phyloP scores from a whole-genome alignment of 2,113 vertebrate species.

The Todiramphus chloris region DNA sequence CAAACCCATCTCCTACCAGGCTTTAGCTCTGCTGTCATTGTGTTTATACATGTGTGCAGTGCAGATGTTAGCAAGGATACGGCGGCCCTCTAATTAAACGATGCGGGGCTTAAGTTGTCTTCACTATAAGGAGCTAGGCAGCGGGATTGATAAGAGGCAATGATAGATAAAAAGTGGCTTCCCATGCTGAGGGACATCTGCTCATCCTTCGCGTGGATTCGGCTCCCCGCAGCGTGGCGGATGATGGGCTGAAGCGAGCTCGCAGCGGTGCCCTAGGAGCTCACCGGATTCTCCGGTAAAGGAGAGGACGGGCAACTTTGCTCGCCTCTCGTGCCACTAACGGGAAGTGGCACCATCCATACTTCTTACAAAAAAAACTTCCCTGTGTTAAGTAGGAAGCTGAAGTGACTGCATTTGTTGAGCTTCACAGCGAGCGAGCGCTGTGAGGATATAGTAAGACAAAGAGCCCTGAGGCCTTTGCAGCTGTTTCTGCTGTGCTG shows the following conservation, averaged over 20 bases:
- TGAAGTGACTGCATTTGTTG: slow-evolving; percentile 21
- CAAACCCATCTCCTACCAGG: neutral
- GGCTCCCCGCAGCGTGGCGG: slow-evolving; percentile 6
- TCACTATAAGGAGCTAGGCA: neutral
- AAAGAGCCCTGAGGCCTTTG: slow-evolving; percentile 1
- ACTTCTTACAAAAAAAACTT: neutral
- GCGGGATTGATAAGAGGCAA: neutral
- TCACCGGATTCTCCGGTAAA: accelerated
- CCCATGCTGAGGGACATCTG: slow-evolving; percentile 61
- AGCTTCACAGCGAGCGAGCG: neutral
- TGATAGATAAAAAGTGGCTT: slow-evolving; percentile 9
- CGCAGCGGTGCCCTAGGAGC: neutral
- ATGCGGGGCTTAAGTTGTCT: neutral
- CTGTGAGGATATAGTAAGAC: neutral
- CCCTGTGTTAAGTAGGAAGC: neutral
- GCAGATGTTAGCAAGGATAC: slow-evolving; percentile 55
- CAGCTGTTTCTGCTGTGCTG: neutral
- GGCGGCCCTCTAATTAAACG: neutral
- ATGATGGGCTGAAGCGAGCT: neutral
- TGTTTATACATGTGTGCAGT: slow-evolving; percentile 17
- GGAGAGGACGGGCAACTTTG: accelerated
- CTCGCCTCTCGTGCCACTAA: accelerated
- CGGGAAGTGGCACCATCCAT: neutral
- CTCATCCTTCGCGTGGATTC: neutral
- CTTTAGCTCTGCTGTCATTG: neutral